These are phyloP conservation scores for Tanytarsus gracilentus DNA, from an alignment of 2,888 invertebrate genomes.

Conservation along the genomic window DNA sequence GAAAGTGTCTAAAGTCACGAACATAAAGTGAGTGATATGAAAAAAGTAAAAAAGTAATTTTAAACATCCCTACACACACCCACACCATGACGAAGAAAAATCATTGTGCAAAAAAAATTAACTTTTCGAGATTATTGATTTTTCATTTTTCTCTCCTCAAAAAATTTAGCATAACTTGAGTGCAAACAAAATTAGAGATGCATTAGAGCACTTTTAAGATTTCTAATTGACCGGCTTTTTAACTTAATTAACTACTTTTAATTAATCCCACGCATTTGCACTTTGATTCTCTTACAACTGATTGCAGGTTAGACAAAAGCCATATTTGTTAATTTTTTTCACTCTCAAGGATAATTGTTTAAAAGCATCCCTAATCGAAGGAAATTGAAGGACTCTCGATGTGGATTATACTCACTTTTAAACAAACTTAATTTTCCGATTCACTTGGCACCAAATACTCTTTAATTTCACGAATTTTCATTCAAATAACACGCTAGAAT, in stretches of 20 bases:
- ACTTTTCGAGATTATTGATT: slow-evolving; percentile 22
- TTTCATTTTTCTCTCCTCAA: slow-evolving; percentile 3
- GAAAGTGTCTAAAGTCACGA: background rate
- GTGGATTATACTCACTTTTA: no score
- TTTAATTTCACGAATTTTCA: no score
- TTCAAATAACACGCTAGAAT: no score
- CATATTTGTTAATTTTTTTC: slow-evolving; percentile 16
- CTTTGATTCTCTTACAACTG: background rate
- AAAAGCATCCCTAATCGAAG: background rate
- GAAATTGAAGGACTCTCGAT: no score
- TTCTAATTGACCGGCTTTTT: background rate
- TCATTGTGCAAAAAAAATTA: slow-evolving; percentile 2
- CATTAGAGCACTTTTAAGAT: background rate
- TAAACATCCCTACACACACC: background rate
- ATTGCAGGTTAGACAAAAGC: slow-evolving; percentile 19
- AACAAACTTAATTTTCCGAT: no score
- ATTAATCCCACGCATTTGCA: background rate
- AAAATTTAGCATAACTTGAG: slow-evolving; percentile 8
- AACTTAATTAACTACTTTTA: background rate
- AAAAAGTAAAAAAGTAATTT: background rate
- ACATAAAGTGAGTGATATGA: background rate
- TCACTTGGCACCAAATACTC: no score
- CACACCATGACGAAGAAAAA: background rate
- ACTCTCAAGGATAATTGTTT: slow-evolving; percentile 1
- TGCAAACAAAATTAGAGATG: background rate